A percentile compares a stretch with the other conserved stretches of the same genome.
Conservation (phyloP, 2,888 invertebrate species). For the Macaria notata region DNA sequence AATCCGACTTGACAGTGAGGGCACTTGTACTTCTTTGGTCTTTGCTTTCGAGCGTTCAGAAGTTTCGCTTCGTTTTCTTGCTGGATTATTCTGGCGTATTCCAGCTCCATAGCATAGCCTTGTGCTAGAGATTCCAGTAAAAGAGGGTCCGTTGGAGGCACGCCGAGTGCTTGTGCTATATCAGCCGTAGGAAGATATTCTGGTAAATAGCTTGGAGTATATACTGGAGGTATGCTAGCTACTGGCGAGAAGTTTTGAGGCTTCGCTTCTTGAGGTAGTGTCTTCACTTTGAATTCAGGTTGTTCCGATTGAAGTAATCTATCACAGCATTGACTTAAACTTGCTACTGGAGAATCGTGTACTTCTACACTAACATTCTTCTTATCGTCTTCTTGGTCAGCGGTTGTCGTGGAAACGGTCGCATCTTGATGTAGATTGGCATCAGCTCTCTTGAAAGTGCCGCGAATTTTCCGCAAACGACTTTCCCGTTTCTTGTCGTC, state of each 20-base stretch:
- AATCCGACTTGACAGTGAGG: conserved; percentile 94
- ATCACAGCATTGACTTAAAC: conserved; percentile 65
- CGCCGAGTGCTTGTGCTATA: conserved; percentile 72
- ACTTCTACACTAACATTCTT: conserved; percentile 17
- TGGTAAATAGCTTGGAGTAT: conserved; percentile 52
- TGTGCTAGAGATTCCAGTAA: conserved; percentile 77
- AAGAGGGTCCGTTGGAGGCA: conserved; percentile 71
- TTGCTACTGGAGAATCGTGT: conserved; percentile 63
- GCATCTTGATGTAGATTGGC: conserved; percentile 74
- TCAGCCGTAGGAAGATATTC: conserved; percentile 69
- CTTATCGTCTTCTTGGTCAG: conserved; percentile 47
- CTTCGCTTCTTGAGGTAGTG: conserved; percentile 24
- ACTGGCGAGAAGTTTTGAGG: conserved; percentile 6
- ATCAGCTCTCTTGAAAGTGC: conserved; percentile 63
- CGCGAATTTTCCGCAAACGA: conserved; percentile 72
- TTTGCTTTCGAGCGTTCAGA: conserved; percentile 86
- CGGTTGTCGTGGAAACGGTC: conserved; percentile 82
- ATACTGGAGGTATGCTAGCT: conserved; percentile 37
- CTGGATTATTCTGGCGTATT: conserved; percentile 86
- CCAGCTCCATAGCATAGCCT: conserved; percentile 85
- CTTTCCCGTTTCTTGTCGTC: conserved; percentile 64
- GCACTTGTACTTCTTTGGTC: conserved; percentile 96
- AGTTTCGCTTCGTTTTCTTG: conserved; percentile 88
- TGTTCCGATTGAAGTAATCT: conserved; percentile 55
- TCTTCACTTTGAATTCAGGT: conserved; percentile 41